A percentile compares a stretch with the other conserved stretches of the same genome.
phyloP scores from a whole-genome alignment of 2,797 vertebrate species.

The Nannoperca obscura region DNA sequence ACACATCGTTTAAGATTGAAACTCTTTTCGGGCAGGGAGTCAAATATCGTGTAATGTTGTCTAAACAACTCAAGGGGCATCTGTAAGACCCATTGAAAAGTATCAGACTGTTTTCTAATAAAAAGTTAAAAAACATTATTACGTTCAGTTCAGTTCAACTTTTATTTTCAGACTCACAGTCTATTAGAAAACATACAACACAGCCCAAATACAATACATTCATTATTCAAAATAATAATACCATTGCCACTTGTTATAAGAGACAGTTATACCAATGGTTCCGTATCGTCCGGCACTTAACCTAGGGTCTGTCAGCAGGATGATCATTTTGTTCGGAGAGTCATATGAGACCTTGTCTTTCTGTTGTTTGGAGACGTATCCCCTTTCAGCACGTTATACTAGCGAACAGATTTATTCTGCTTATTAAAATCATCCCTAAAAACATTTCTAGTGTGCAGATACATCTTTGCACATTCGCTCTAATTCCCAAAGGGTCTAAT shows the following conservation, averaged over 20 bases:
- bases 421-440: slow-evolving; percentile 12
- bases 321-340: too few relatives aligned
- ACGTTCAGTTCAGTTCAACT: too few relatives aligned
- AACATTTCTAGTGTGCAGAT: neutral
- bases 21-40: neutral
- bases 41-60: neutral
- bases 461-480: slow-evolving; percentile 11
- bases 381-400: neutral
- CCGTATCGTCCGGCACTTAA: too few relatives aligned
- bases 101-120: neutral
- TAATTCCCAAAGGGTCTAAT: slow-evolving; percentile 5
- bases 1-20: too few relatives aligned
- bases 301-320: too few relatives aligned
- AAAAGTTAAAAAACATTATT: neutral
- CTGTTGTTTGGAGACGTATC: slow-evolving; percentile 4
- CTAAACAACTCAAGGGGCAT: neutral
- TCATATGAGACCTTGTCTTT: neutral
- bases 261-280: too few relatives aligned
- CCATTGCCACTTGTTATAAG: too few relatives aligned
- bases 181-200: too few relatives aligned
- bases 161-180: too few relatives aligned
- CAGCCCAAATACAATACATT: too few relatives aligned
- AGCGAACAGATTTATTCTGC: slow-evolving; percentile 1
- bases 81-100: neutral
- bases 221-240: too few relatives aligned